Base-by-base conservation (phyloP, 1,140 invertebrate genomes). In the Bombyx mandarina region DNA sequence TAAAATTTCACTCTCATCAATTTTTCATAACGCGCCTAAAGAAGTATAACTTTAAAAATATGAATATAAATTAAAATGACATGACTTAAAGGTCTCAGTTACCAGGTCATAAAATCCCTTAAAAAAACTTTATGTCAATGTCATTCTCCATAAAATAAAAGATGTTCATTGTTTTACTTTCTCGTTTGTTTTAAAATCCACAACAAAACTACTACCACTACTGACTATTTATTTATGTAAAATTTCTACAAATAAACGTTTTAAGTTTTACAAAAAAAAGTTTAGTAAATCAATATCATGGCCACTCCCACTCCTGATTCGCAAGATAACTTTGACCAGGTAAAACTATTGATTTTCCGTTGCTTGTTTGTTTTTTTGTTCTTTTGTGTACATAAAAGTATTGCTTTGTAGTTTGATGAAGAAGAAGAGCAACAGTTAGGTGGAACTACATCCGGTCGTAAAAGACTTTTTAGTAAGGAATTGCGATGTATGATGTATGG, bases 401-500 rank as follows among this genome's bases (percentile, higher is more conserved):
- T 48, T 43, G 8, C 10, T 49, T 67, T 73, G 35, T 54, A 84
- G 81, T 84, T 81, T 63, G 83, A 85, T 45, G 83, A 87, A 10
- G 81, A 87, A 54, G 84, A 87, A 43, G 80, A 82, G 47, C 83
- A 85, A 56, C 83, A 85, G 55, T 67, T 82, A 18, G 84, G 79
- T 45, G 70, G 77, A 1, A 92, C 93, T 45, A 89, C 92, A 10
- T 91, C 92, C 52, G 95, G 94, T 12, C 88, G 94, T 26, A 97
- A 96, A 86, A 88, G 95, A 53, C 77, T 97, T 1, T 97, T 97
- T 66, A 96, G 95, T 45, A 97, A 97, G 82, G 95, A 97, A 86
- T 85, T 99, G 48, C 90, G 98, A 45, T 98, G 98, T 74, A 99
- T 99, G 98, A 99, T 99, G 97, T 99, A 98, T 87, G 98, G 98